Evolutionary conservation across 2,797 vertebrate species (phyloP), one percentile per base, ranked within the genome.

Genomic region (Sebastes minor): DNA sequence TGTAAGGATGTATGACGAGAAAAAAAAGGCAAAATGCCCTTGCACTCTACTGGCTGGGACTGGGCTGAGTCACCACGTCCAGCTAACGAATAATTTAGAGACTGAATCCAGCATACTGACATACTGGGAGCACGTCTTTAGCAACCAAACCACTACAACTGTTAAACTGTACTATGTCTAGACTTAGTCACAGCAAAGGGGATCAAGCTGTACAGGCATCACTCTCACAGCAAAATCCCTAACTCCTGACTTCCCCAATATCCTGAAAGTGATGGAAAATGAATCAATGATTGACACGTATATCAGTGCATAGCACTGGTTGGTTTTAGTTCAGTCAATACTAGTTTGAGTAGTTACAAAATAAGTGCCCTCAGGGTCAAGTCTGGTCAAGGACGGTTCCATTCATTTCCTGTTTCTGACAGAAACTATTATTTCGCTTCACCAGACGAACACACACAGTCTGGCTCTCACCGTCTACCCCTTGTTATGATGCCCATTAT

Each of bases 51-150:
- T 20, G 14, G 56, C 33, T 49, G 25, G 12, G 57, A 67, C 66
- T 59, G 32, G 49, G 56, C 23, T 64, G 57, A 78, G 60, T 80
- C 77, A 66, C 60, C 42, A 62, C 20, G 27, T 65, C 59, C 13
- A 23, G 5, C 81, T 52, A 56, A 80, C 49, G 9, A 72, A 68
- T 69, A 62, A 82, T 67, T 78, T 49, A 60, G 59, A 57, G 57
- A 35, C 59, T 66, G 22, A 77, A 59, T 76, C 32, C 52, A 59
- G 28, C 16, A 74, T 27, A 76, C n/a, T 76, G 68, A 80, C 20
- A 61, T 7, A 13, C 27, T 71, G 27, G 5, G 2, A 52, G 22
- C 38, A 23, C 4, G 5, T 38, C 28, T 56, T 67, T 11, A 73
- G 8, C n/a, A 28, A 25, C 12, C 5, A 46, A 3, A 6, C 38